These are phyloP conservation scores for Halcyon badia DNA, from an alignment of 2,797 vertebrate genomes.

Conservation along the genomic window DNA sequence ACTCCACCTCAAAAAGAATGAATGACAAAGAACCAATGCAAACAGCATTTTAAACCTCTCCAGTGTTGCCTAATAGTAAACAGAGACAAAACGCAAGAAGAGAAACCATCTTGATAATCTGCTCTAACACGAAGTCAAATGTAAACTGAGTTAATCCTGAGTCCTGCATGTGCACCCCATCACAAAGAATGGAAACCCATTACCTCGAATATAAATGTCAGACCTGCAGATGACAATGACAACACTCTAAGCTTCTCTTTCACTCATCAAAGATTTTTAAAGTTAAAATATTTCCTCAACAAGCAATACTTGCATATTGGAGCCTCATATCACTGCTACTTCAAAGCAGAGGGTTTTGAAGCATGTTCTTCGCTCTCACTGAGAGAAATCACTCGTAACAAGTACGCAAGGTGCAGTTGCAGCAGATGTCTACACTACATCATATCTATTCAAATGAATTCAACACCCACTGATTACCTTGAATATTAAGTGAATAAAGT, in stretches of 20 bases:
- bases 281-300: conserved; percentile 61
- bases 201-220: conserved; percentile 13
- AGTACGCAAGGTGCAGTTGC: conserved; percentile 58
- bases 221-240: not conserved
- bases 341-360: conserved; percentile 69
- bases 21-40: not conserved
- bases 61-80: not conserved
- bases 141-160: not conserved
- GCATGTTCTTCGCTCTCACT: conserved; percentile 60
- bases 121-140: not conserved
- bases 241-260: conserved; percentile 9
- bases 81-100: not conserved
- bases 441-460: conserved; percentile 70
- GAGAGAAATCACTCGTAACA: conserved; percentile 66
- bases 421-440: conserved; percentile 48
- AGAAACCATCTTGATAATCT: not conserved
- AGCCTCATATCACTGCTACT: conserved; percentile 44
- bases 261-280: conserved; percentile 49
- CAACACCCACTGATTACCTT: conserved; percentile 39
- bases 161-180: not conserved
- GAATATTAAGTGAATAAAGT: conserved; percentile 50
- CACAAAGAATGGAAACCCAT: not conserved
- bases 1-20: not conserved
- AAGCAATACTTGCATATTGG: not conserved
- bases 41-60: not conserved